A percentile compares a stretch with the other conserved stretches of the same genome.
Conservation (phyloP, 2,888 invertebrate genomes). For the Trichopria drosophilae region DNA sequence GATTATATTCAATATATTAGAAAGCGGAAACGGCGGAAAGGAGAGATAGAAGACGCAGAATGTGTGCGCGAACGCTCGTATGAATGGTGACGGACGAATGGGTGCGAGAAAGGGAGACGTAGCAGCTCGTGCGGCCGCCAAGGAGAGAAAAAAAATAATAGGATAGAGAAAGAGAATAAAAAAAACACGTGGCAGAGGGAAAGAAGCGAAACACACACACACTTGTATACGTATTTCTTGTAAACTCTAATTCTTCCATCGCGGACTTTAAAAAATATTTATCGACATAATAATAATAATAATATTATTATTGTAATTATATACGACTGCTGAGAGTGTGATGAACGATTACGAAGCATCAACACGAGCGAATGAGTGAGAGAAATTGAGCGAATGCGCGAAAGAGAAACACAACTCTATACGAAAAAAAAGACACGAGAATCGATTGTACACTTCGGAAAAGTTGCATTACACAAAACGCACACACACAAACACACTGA, state of each 20-base stretch:
- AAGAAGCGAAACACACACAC: slow-evolving; percentile 57
- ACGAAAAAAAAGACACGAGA: too few relatives aligned
- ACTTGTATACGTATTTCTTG: slow-evolving; percentile 76
- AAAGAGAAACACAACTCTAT: too few relatives aligned
- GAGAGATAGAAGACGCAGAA: slow-evolving; percentile 16
- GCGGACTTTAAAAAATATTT: slow-evolving; percentile 59
- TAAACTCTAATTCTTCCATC: slow-evolving; percentile 67
- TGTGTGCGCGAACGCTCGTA: slow-evolving; percentile 6
- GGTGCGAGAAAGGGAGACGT: slow-evolving; percentile 27
- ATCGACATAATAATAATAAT: slow-evolving; percentile 57
- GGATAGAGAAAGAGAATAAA: slow-evolving; percentile 28
- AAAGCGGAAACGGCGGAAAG: slow-evolving; percentile 26
- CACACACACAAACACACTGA: slow-evolving; percentile 31
- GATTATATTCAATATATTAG: slow-evolving; percentile 40
- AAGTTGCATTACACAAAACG: slow-evolving; percentile 22
- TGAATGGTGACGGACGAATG: slow-evolving; percentile 2
- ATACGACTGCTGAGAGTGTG: slow-evolving; percentile 58
- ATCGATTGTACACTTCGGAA: too few relatives aligned
- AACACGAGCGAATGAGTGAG: slow-evolving; percentile 32
- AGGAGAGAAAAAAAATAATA: slow-evolving; percentile 11
- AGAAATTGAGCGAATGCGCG: slow-evolving; percentile 22
- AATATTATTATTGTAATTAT: slow-evolving; percentile 58
- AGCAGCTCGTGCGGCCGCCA: slow-evolving; percentile 19
- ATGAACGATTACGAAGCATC: slow-evolving; percentile 45
- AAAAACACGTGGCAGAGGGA: slow-evolving; percentile 30